A percentile compares a stretch with the other conserved stretches of the same genome.
These are phyloP conservation scores for Hippocampus kuda DNA, from an alignment of 2,797 vertebrate species.

Conservation along the genomic window DNA sequence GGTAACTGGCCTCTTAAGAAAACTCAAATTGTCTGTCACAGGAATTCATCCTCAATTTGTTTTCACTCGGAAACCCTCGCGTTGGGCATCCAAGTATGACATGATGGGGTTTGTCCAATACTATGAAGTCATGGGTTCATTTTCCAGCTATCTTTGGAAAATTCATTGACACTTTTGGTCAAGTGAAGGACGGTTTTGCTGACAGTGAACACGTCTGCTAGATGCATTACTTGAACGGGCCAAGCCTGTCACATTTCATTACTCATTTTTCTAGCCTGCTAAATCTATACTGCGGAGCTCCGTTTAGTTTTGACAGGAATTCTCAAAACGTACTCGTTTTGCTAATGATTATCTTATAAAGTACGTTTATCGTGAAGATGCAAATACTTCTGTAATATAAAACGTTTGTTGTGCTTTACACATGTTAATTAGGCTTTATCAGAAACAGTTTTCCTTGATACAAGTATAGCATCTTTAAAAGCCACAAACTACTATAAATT, in stretches of 20 bases:
- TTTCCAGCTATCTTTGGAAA: conserved; percentile 50
- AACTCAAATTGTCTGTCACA: conserved; percentile 16
- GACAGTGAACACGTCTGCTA: conserved; percentile 44
- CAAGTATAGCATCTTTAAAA: background rate
- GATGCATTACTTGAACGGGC: conserved; percentile 57
- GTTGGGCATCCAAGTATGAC: conserved; percentile 25
- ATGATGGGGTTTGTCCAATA: conserved; percentile 29
- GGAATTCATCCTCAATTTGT: conserved; percentile 10
- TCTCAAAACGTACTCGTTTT: background rate
- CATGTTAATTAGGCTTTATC: background rate
- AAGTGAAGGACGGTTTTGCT: conserved; percentile 45
- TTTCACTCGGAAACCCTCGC: conserved; percentile 14
- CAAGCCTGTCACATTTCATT: conserved; percentile 53
- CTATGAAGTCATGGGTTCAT: conserved; percentile 23
- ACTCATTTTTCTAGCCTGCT: conserved; percentile 23
- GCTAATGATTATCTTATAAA: background rate
- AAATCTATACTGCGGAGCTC: conserved; percentile 16
- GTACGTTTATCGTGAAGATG: background rate
- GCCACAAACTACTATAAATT: background rate
- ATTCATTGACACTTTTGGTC: conserved; percentile 38
- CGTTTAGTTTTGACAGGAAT: conserved; percentile 8
- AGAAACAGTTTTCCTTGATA: background rate
- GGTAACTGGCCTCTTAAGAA: conserved; percentile 18
- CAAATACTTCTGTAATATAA: background rate
- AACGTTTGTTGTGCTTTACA: background rate